Base-by-base conservation (phyloP, 2,113 vertebrate species). In the Calidris pygmaea region DNA sequence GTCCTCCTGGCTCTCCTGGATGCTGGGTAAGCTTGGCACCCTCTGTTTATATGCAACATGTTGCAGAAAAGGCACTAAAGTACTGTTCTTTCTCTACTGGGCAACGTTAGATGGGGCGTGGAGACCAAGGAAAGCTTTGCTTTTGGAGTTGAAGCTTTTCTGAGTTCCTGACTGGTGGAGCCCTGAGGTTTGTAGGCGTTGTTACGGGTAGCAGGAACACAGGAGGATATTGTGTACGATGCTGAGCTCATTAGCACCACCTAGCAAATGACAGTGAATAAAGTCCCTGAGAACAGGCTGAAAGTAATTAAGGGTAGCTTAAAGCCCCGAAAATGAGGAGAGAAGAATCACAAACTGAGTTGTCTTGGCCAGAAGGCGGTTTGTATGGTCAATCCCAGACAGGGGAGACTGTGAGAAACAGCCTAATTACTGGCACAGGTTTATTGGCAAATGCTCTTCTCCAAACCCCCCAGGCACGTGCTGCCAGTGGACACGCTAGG, bases 161-260 rank as follows among this genome's bases (percentile, higher is more conserved):
- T 65, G 84, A 70, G 45, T 43, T 91, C 12, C 19, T 78, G 73
- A 19, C 41, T 65, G 41, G n/a, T 24, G 32, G 24, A 94, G 11
- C 18, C 53, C 48, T 45, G 73, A 35, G 35, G 39, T 37, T 52
- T 1, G 1, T 7, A 26, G 70, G 29, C 41, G 12, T n/a, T 70
- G 14, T 60, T 39, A 6, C 0, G 10, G 35, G 13, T 5, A 50
- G 55, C 50, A 65, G 74, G 22, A 60, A 1, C 29, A 10, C 18
- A 3, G 5, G 4, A 52, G 12, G 52, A n/a, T 65, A 7, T 7
- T 17, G 37, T 10, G 34, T 9, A 6, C 0, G 4, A 47, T 8
- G 55, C 29, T 65, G 85, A 90, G 59, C 85, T 93, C 79, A 4
- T 75, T 12, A 58, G 39, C 79, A 80, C 56, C 65, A 52, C 29